Conservation (phyloP, 2,113 vertebrate genomes). For the Syrmaticus mikado region DNA sequence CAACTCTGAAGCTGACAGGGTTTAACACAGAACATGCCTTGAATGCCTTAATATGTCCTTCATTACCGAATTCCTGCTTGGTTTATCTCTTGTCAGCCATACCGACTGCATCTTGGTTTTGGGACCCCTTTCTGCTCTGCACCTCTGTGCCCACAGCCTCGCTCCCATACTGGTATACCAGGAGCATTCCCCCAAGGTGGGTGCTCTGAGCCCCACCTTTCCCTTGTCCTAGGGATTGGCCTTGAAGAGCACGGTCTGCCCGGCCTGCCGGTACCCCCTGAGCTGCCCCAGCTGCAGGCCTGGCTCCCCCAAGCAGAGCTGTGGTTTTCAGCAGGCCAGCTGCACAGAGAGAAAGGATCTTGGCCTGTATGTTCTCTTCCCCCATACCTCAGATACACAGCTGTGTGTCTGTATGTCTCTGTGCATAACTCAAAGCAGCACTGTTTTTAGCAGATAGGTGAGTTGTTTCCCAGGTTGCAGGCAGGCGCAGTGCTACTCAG, state of each 20-base stretch:
- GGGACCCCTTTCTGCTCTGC: rapidly evolving
- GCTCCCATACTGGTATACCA: not conserved
- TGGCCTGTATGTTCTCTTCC: not conserved
- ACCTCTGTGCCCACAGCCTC: not conserved
- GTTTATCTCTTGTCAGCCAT: not conserved
- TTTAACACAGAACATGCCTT: not conserved
- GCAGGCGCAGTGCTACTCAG: not conserved
- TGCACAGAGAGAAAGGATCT: not conserved
- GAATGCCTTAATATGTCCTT: not conserved
- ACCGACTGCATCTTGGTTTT: not conserved
- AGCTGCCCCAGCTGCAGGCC: no score
- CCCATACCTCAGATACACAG: not conserved
- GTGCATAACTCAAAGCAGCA: rapidly evolving
- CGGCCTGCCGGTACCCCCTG: rapidly evolving
- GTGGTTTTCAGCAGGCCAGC: not conserved
- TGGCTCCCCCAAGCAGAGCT: not conserved
- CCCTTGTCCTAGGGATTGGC: rapidly evolving
- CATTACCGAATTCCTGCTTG: not conserved
- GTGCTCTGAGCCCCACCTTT: not conserved
- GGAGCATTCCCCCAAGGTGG: not conserved
- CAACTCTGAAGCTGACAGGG: rapidly evolving
- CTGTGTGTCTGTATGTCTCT: not conserved
- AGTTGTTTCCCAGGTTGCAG: not conserved
- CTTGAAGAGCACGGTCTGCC: not conserved
- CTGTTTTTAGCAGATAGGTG: rapidly evolving